Evolutionary conservation across 2,888 invertebrate genomes (phyloP), one percentile per base, ranked within the genome.

Genomic region (Caenorhabditis drosophilae): DNA sequence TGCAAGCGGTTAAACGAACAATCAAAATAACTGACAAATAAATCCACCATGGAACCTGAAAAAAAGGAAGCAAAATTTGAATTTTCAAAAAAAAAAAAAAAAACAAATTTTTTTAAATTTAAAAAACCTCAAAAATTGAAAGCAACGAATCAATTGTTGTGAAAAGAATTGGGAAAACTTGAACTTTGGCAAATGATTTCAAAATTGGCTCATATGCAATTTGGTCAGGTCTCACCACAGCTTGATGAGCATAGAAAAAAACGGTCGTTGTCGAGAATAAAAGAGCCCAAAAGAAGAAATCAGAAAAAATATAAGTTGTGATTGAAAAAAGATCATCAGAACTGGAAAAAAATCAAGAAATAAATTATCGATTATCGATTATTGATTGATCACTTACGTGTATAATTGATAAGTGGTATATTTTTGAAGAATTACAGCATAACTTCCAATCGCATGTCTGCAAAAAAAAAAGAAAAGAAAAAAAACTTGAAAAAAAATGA

Each of bases 361-460:
- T n/a, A n/a, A n/a, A n/a, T n/a, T n/a, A n/a, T n/a, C n/a, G n/a
- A n/a, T n/a, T n/a, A n/a, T n/a, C n/a, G n/a, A n/a, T n/a, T n/a
- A n/a, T n/a, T n/a, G n/a, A n/a, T n/a, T n/a, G n/a, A n/a, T n/a
- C 9, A 31, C 54, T 42, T 26, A 67, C 62, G 67, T 62, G 49
- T 62, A 70, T 11, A 70, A 53, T n/a, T 57, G 54, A 36, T 71
- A 71, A n/a, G 68, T 71, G 0, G 67, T 71, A 58, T 71, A 71
- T 23, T 66, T 52, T 23, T 64, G 49, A 11, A 71, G 54, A 23
- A 66, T 62, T 35, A 62, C 36, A 18, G 51, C 61, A 44, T 58
- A 71, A 23, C 58, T 53, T 12, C 54, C 41, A 7, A 71, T 42
- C 2, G 68, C 64, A 31, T 59, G 56, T n/a, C n/a, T n/a, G n/a